Conservation (phyloP, 2,113 vertebrate genomes). For the Chaetops frenatus region DNA sequence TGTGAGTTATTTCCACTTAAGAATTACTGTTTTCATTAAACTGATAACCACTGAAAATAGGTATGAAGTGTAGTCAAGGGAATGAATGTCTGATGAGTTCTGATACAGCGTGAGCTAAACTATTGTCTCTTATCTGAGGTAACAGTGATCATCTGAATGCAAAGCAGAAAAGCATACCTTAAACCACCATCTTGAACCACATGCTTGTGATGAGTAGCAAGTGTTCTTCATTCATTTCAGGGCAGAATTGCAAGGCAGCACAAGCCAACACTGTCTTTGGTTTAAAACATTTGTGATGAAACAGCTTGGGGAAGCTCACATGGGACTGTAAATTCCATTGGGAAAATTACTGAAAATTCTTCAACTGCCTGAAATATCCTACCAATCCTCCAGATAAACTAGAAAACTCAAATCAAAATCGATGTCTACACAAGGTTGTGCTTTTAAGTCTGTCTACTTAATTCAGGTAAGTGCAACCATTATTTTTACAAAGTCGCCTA, state of each 20-base stretch:
- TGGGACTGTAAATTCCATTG: accelerated
- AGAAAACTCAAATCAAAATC: neutral
- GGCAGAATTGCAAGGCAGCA: neutral
- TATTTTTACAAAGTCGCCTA: neutral
- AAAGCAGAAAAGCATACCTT: neutral
- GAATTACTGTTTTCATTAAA: neutral
- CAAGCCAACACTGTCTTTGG: neutral
- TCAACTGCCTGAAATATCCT: neutral
- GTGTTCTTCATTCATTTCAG: neutral
- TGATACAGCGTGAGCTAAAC: neutral
- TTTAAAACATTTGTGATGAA: neutral
- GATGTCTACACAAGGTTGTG: neutral
- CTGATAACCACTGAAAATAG: neutral
- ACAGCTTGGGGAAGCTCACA: neutral
- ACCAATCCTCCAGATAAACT: neutral
- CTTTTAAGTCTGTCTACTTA: neutral
- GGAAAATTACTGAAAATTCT: neutral
- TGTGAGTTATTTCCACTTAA: neutral
- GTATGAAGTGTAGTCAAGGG: neutral
- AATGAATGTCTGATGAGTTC: neutral
- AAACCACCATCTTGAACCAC: neutral
- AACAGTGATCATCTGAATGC: neutral
- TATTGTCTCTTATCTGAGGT: neutral
- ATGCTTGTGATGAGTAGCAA: accelerated
- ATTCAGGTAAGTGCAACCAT: neutral